Evolutionary conservation across 2,797 vertebrate species (phyloP), one percentile per base, ranked within the genome.

Genomic region (Xiphorhynchus erythropygius): DNA sequence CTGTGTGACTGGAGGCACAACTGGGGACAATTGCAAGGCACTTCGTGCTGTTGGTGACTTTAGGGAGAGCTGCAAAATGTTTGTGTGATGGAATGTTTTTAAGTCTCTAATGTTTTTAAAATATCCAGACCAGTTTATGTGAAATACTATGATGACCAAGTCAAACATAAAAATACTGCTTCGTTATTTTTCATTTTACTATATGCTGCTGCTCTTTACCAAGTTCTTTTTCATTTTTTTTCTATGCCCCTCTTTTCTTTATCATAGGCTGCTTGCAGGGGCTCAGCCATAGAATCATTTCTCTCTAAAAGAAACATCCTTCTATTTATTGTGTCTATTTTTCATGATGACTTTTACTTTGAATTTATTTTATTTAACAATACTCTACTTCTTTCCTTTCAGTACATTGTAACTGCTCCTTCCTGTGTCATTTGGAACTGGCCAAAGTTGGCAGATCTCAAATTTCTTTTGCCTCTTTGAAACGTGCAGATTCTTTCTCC

Each of bases 391-490:
- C 91, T 94, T 91, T 80, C 74, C 85, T 94, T 95, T 94, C 41
- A 80, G 74, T 94, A 44, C 85, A 64, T 85, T 94, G 79, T 91
- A 83, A 87, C 81, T 90, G 79, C 77, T 90, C 77, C 81, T 96
- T 94, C 88, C 91, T 75, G 62, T 90, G 87, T 96, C 92, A 67
- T 64, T 95, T 94, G 95, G 86, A 96, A 88, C 85, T 93, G 95
- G 91, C 89, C 91, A 82, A 96, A 96, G 73, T 93, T 96, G 97
- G 97, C 96, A 97, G 95, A 92, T 91, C 93, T 96, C 94, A 91
- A 84, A 94, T 97, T 97, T 96, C 94, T 96, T 93, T 95, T 93
- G 87, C 70, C 80, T 90, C 86, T 97, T 96, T 97, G 94, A 97
- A 96, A 95, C 9, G 52, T 83, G 83, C 85, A 83, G 91, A 71